Evolutionary conservation across 2,113 vertebrate species (phyloP).

Genomic region (Silurus glanis): DNA sequence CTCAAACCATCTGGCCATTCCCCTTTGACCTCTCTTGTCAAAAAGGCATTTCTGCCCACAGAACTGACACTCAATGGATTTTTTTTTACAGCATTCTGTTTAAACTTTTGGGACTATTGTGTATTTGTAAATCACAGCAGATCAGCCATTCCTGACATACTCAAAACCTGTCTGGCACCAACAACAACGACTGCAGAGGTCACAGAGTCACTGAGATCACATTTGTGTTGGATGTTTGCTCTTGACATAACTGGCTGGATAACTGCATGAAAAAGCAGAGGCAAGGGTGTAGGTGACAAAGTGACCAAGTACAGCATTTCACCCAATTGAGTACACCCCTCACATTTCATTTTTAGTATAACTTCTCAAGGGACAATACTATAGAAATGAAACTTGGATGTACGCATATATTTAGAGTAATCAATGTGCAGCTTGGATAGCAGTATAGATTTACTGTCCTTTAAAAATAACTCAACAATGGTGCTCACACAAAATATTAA

Average conservation of each 20-base stretch:
- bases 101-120: not conserved
- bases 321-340: no score
- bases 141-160: not conserved
- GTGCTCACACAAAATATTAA: no score
- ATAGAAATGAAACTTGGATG: no score
- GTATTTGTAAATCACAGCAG: not conserved
- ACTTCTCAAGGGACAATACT: no score
- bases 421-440: no score
- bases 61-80: not conserved
- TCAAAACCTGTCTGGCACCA: not conserved
- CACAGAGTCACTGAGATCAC: not conserved
- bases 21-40: not conserved
- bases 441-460: no score
- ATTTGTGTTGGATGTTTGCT: not conserved
- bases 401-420: no score
- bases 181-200: not conserved
- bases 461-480: no score
- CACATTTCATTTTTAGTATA: no score
- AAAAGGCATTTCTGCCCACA: not conserved
- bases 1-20: not conserved
- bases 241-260: not conserved
- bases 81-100: not conserved
- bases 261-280: not conserved
- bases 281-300: not conserved
- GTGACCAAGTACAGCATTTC: not conserved